phyloP scores from a whole-genome alignment of 2,797 vertebrate genomes.

The Glossophaga mutica region DNA sequence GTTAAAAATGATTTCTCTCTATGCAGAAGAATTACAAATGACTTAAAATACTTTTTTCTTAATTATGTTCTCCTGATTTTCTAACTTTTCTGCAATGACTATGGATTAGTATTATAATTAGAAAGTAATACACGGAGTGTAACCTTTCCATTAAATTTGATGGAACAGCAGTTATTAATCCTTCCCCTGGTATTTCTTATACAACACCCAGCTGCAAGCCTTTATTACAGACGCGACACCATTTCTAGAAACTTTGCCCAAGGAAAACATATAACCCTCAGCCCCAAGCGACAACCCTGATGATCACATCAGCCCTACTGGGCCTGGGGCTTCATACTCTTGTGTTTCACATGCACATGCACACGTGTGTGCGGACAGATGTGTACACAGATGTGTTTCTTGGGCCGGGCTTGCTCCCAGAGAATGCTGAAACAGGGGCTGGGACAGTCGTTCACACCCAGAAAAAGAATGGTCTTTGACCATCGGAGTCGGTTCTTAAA shows the following conservation, averaged over 20 bases:
- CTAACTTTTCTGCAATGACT: not conserved
- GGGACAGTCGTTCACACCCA: not conserved
- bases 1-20: not conserved
- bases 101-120: not conserved
- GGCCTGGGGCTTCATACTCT: not conserved
- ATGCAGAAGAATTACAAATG: not conserved
- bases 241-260: slow-evolving; percentile 3
- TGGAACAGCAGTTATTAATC: not conserved
- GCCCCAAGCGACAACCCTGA: not conserved
- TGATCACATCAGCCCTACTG: not conserved
- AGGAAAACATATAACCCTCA: slow-evolving; percentile 3
- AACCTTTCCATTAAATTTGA: not conserved
- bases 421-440: not conserved
- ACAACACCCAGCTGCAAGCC: not conserved
- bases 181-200: not conserved
- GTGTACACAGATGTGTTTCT: not conserved
- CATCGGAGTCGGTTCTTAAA: not conserved
- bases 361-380: not conserved
- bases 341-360: not conserved
- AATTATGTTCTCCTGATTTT: not conserved
- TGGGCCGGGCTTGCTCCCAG: not conserved
- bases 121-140: not conserved
- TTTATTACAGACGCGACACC: not conserved
- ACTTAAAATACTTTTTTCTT: not conserved
- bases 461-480: not conserved